Percentiles rank a stretch among this genome's conserved stretches.
phyloP scores from a whole-genome alignment of 2,113 vertebrate species.

The Ammodytes dubius region DNA sequence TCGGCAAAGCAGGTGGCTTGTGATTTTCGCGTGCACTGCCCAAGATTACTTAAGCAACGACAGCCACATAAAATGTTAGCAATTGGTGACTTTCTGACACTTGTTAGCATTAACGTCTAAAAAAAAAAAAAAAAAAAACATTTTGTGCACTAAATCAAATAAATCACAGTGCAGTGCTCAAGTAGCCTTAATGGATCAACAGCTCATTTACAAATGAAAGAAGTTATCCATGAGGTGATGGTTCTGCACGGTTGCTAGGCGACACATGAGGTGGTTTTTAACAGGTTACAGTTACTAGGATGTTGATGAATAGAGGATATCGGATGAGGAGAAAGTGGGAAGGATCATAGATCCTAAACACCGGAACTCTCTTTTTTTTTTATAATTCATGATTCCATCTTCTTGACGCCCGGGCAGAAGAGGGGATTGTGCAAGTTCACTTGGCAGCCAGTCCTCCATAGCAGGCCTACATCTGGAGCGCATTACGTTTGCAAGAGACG shows the following conservation, averaged over 20 bases:
- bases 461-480: constrained; percentile 84
- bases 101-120: constrained; percentile 28
- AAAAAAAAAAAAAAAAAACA: too few species aligned
- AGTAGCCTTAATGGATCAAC: not conserved
- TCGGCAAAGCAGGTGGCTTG: not conserved
- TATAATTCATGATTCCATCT: constrained; percentile 75
- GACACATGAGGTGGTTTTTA: constrained; percentile 10
- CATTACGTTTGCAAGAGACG: constrained; percentile 83
- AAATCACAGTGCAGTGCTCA: not conserved
- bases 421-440: constrained; percentile 85
- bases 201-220: not conserved
- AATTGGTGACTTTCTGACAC: constrained; percentile 31
- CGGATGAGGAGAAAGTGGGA: not conserved
- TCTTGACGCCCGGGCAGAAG: constrained; percentile 78
- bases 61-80: constrained; percentile 23
- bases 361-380: constrained; percentile 48
- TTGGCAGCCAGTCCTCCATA: constrained; percentile 76
- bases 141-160: too few species aligned
- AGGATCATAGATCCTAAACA: constrained; percentile 22
- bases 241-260: constrained; percentile 44
- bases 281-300: not conserved
- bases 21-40: not conserved
- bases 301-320: not conserved
- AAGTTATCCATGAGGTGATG: not conserved
- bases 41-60: not conserved